phyloP scores from a whole-genome alignment of 2,888 invertebrate species.

The Achlya flavicornis region DNA sequence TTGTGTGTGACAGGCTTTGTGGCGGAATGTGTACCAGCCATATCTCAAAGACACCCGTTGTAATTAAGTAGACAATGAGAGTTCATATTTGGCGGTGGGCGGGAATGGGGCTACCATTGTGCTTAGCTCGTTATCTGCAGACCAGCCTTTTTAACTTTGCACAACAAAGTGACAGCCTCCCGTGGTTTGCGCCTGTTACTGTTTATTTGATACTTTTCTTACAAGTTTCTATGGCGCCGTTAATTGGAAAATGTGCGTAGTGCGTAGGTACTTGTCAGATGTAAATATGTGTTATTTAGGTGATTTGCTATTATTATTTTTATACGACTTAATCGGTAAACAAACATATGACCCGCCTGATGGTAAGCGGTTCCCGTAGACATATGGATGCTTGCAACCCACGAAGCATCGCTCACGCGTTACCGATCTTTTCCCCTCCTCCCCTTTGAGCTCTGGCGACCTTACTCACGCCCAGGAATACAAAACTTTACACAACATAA shows the following conservation, averaged over 20 bases:
- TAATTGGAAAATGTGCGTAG: background rate
- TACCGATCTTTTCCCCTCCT: too few relatives aligned
- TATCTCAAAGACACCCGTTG: slow-evolving; percentile 77
- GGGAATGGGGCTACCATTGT: slow-evolving; percentile 63
- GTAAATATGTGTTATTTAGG: background rate
- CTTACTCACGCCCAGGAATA: too few relatives aligned
- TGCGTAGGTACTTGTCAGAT: background rate
- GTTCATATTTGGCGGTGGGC: slow-evolving; percentile 74
- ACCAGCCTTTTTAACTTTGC: slow-evolving; percentile 73
- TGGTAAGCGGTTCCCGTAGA: too few relatives aligned
- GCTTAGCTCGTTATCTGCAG: slow-evolving; percentile 71
- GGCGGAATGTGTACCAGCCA: slow-evolving; percentile 65
- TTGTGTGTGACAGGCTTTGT: slow-evolving; percentile 77
- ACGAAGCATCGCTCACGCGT: too few relatives aligned
- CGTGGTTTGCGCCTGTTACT: slow-evolving; percentile 47
- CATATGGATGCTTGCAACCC: too few relatives aligned
- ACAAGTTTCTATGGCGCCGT: slow-evolving; percentile 2
- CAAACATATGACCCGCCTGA: too few relatives aligned
- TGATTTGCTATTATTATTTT: background rate
- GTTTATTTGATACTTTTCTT: slow-evolving; percentile 49
- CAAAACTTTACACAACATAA: too few relatives aligned
- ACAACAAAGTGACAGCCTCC: slow-evolving; percentile 62
- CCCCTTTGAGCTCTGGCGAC: too few relatives aligned
- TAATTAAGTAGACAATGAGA: slow-evolving; percentile 81
- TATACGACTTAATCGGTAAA: too few relatives aligned